phyloP scores from a whole-genome alignment of 2,888 invertebrate species.

The Selenia dentaria region DNA sequence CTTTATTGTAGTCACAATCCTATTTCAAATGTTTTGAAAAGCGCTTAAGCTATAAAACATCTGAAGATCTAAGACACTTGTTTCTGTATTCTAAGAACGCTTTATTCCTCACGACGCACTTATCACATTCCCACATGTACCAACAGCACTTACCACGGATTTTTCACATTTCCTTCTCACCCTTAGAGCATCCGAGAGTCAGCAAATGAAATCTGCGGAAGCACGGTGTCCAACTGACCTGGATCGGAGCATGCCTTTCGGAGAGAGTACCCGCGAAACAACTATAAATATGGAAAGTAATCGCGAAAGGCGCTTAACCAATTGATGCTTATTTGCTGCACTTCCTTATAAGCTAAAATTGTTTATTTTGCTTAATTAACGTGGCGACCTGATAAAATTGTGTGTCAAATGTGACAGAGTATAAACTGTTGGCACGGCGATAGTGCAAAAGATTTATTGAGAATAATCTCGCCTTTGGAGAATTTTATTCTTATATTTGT shows the following conservation, averaged over 20 bases:
- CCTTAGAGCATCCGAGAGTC: slow-evolving; percentile 25
- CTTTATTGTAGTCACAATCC: too few relatives aligned
- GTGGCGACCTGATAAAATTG: slow-evolving; percentile 8
- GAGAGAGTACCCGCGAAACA: slow-evolving; percentile 64
- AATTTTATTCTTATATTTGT: too few relatives aligned
- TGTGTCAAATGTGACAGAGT: slow-evolving; percentile 7
- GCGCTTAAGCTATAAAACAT: too few relatives aligned
- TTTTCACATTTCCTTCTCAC: slow-evolving; percentile 22
- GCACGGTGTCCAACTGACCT: slow-evolving; percentile 60
- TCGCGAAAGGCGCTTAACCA: slow-evolving; percentile 52
- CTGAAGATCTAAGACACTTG: too few relatives aligned
- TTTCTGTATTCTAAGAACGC: slow-evolving; percentile 2
- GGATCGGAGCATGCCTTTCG: slow-evolving; percentile 50
- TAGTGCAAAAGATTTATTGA: slow-evolving; percentile 6
- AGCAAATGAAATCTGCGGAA: slow-evolving; percentile 48
- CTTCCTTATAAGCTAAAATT: slow-evolving; percentile 41
- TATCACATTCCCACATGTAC: slow-evolving; percentile 4
- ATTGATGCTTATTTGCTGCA: slow-evolving; percentile 35
- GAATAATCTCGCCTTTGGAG: background rate
- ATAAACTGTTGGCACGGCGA: slow-evolving; percentile 3
- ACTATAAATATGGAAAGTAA: slow-evolving; percentile 72
- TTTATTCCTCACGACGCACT: slow-evolving; percentile 3
- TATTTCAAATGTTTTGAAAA: too few relatives aligned
- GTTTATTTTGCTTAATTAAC: slow-evolving; percentile 36
- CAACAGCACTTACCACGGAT: slow-evolving; percentile 1